Conservation (phyloP, 2,888 invertebrate species). For the Dromius quadrimaculatus region DNA sequence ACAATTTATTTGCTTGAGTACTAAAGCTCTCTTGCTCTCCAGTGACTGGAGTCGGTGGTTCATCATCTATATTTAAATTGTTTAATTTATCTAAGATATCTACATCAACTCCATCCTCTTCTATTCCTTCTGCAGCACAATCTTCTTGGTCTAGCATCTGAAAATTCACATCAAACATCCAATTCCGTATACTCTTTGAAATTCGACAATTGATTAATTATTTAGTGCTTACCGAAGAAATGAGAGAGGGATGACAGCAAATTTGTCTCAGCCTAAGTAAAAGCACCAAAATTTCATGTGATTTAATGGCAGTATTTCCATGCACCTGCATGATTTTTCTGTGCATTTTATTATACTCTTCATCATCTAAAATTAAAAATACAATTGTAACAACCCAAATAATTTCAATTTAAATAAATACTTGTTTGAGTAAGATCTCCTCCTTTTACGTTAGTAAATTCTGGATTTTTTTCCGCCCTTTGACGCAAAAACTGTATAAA, state of each 20-base stretch:
- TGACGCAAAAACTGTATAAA: constrained; percentile 84
- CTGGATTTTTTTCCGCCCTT: constrained; percentile 75
- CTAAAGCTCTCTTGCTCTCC: constrained; percentile 68
- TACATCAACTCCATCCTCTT: constrained; percentile 66
- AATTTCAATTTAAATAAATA: not conserved
- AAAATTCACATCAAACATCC: constrained; percentile 38
- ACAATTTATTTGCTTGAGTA: constrained; percentile 73
- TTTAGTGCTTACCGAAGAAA: constrained; percentile 71
- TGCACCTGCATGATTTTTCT: constrained; percentile 73
- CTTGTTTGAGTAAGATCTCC: constrained; percentile 10
- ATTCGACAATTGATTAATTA: not conserved
- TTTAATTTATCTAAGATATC: constrained; percentile 76
- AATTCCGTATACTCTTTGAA: not conserved
- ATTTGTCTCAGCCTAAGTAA: constrained; percentile 88
- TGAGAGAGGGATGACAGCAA: constrained; percentile 89
- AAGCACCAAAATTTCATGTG: constrained; percentile 80
- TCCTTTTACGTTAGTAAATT: constrained; percentile 54
- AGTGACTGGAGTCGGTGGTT: constrained; percentile 55
- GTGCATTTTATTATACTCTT: constrained; percentile 74
- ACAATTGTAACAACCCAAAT: not conserved
- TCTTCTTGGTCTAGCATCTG: constrained; percentile 70
- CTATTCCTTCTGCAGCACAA: constrained; percentile 61
- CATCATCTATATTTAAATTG: constrained; percentile 70
- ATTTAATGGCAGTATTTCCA: constrained; percentile 67
- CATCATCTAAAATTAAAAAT: constrained; percentile 60